Evolutionary conservation across 2,888 invertebrate genomes (phyloP), one percentile per base, ranked within the genome.

Genomic region (Agonopterix arenella): DNA sequence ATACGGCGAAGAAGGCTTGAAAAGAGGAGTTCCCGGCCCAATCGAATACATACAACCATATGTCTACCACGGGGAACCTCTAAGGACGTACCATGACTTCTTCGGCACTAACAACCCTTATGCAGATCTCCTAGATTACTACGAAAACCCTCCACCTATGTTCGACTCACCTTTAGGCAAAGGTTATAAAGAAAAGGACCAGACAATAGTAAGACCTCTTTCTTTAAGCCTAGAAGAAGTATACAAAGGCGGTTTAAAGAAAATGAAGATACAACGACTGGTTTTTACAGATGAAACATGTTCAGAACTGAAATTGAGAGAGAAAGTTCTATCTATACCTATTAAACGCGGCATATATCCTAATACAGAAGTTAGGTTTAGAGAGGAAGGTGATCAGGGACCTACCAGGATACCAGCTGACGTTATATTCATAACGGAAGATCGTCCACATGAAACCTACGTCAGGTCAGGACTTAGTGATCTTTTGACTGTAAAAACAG

Each of bases 1-100:
- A 66, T 97, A 94, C 78, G 97, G 97, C 0, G 97, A 97, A 77
- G 94, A 94, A 65, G 97, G 96, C 0, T 84, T 97, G 44, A 96
- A 96, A 73, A 91, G 90, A 64, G 96, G 97, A 0, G 92, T 96
- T 0, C 93, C 94, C 4, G 91, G 93, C 2, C 93, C 93, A 0
- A 64, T 62, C 0, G 90, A 90, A 5, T 94, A 91, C 73, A 92
- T 94, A 59, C 91, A 92, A 50, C 93, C 95, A 0, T 96, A 94
- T 73, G 86, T 91, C 44, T 97, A 95, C 84, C 96, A 97, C 70
- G 96, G 95, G 0, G 93, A 97, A 67, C 93, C 94, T 0, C 76
- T 93, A 64, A 82, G 89, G 58, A 95, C 95, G 0, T 96, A 93
- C 70, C 91, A 92, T 57, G 93, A 95, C 36, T 96, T 96, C 77